Evolutionary conservation across 2,888 invertebrate species (phyloP).

Genomic region (Fragum sueziense): DNA sequence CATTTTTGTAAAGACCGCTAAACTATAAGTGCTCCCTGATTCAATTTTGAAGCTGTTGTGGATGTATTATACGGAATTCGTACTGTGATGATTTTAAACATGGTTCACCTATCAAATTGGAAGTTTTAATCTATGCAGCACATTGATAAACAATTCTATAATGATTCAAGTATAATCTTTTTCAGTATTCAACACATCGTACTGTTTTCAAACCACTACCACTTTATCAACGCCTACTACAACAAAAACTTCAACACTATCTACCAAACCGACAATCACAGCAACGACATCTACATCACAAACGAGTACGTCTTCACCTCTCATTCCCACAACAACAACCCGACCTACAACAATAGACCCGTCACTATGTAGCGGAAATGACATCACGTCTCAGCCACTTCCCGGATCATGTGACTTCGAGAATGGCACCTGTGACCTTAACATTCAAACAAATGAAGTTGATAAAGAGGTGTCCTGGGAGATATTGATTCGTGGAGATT

Average conservation of each 20-base stretch:
- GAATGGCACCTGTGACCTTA: slow-evolving; percentile 30
- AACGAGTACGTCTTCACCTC: neutral
- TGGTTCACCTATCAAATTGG: too few relatives aligned
- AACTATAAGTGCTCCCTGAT: too few relatives aligned
- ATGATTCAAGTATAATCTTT: too few relatives aligned
- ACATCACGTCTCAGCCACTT: neutral
- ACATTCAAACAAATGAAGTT: neutral
- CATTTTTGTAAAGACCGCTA: too few relatives aligned
- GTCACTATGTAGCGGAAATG: neutral
- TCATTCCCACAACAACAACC: neutral
- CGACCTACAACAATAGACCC: neutral
- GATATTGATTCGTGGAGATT: slow-evolving; percentile 4
- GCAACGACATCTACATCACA: neutral
- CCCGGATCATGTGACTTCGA: slow-evolving; percentile 53
- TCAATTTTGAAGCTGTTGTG: too few relatives aligned
- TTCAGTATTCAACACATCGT: slow-evolving; percentile 18
- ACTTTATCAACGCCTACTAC: neutral
- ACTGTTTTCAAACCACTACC: slow-evolving; percentile 2
- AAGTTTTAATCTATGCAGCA: too few relatives aligned
- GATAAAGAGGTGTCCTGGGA: slow-evolving; percentile 22
- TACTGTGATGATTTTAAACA: too few relatives aligned
- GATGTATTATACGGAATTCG: too few relatives aligned
- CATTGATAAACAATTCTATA: too few relatives aligned
- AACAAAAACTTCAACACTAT: neutral
- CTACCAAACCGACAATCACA: neutral